Percentiles rank a stretch among this genome's conserved stretches.
phyloP scores from a whole-genome alignment of 2,888 invertebrate genomes.

The Chaitophorus viminalis region DNA sequence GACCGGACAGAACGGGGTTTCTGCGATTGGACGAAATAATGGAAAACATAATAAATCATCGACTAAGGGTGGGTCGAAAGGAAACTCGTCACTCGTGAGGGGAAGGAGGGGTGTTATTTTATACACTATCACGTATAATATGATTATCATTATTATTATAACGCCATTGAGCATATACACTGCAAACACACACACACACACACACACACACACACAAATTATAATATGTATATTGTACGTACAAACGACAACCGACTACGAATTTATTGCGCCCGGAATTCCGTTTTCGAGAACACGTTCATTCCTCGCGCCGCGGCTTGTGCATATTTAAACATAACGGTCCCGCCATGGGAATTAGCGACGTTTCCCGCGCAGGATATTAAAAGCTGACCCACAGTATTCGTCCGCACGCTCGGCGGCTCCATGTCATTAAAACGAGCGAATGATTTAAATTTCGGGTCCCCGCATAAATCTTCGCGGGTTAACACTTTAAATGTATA shows the following conservation, averaged over 20 bases:
- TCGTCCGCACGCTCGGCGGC: neutral
- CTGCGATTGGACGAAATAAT: no score
- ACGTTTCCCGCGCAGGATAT: conserved; percentile 50
- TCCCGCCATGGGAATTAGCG: conserved; percentile 49
- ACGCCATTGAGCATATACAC: neutral
- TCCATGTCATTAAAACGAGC: conserved; percentile 22
- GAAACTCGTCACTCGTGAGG: no score
- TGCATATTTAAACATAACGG: conserved; percentile 28
- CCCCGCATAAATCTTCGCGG: conserved; percentile 32
- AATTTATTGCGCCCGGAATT: conserved; percentile 54
- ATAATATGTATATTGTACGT: neutral
- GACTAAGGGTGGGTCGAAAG: no score
- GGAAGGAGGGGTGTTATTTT: no score
- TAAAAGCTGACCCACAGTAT: conserved; percentile 56
- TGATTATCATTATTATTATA: conserved; percentile 1
- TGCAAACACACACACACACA: neutral
- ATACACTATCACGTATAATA: no score
- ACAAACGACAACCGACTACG: neutral
- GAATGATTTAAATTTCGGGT: conserved; percentile 46
- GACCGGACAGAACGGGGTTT: no score
- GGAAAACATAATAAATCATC: no score
- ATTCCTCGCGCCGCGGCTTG: neutral
- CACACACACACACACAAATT: no score
- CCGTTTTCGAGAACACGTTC: conserved; percentile 30
- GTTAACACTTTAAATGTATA: neutral